Percentiles rank a stretch among this genome's conserved stretches.
Conservation (phyloP, 1,140 invertebrate genomes). For the Globodera rostochiensis region DNA sequence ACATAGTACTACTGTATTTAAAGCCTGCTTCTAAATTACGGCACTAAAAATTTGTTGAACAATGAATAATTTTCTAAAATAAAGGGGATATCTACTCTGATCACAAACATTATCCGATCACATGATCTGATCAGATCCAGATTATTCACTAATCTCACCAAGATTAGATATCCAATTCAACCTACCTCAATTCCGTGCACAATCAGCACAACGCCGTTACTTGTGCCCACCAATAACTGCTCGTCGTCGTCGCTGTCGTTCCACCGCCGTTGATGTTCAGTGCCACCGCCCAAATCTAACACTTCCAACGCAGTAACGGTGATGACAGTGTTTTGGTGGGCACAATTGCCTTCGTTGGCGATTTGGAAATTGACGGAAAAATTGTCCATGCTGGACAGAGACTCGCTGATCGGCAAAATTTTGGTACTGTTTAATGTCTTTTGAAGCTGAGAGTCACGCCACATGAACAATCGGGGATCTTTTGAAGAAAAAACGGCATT, state of each 20-base stretch:
- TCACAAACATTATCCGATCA: no score
- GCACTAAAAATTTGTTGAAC: no score
- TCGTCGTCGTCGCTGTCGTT: conserved; percentile 9
- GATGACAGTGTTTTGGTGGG: no score
- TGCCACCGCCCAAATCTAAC: not conserved
- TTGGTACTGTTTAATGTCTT: conserved; percentile 46
- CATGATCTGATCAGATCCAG: conserved; percentile 25
- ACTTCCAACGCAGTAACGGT: conserved; percentile 20
- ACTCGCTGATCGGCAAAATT: conserved; percentile 40
- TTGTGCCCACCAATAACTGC: conserved; percentile 51
- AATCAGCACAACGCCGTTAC: conserved; percentile 36
- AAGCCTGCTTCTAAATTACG: no score
- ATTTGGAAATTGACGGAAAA: not conserved
- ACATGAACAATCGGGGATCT: conserved; percentile 45
- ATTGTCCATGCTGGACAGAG: conserved; percentile 42
- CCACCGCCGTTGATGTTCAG: conserved; percentile 13
- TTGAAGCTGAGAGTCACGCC: conserved; percentile 32
- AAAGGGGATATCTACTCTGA: no score
- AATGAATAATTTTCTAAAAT: no score
- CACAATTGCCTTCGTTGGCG: no score
- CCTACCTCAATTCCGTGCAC: conserved; percentile 37
- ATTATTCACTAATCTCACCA: not conserved
- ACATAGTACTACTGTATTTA: no score
- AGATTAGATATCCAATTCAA: not conserved
- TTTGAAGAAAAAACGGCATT: not conserved